phyloP scores from a whole-genome alignment of 2,797 vertebrate genomes.

The Harpagifer antarcticus region DNA sequence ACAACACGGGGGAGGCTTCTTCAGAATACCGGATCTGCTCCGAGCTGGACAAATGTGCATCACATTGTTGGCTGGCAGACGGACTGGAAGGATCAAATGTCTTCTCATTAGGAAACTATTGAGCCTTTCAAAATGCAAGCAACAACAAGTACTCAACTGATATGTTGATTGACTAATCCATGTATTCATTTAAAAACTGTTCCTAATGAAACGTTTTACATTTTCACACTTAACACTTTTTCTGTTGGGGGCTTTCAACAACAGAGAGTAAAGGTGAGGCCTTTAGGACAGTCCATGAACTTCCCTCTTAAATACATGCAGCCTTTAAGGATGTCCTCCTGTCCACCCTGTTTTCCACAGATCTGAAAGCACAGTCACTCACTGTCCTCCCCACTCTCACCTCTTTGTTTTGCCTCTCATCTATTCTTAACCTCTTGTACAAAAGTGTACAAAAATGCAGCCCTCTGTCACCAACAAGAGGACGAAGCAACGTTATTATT shows the following conservation, averaged over 20 bases:
- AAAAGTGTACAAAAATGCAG: slow-evolving; percentile 24
- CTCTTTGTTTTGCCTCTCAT: slow-evolving; percentile 53
- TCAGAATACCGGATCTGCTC: not conserved
- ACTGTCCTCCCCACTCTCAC: slow-evolving; percentile 63
- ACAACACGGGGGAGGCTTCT: slow-evolving; percentile 55
- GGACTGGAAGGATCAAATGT: slow-evolving; percentile 19
- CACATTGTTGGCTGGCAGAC: slow-evolving; percentile 33
- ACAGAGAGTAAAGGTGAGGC: slow-evolving; percentile 60
- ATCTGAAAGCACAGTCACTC: slow-evolving; percentile 69
- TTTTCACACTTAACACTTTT: not conserved
- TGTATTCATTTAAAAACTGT: not conserved
- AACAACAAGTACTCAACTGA: not conserved
- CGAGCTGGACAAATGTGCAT: slow-evolving; percentile 18
- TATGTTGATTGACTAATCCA: not conserved
- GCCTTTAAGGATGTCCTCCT: slow-evolving; percentile 75
- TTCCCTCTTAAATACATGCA: slow-evolving; percentile 64
- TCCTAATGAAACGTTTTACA: not conserved
- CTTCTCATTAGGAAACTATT: slow-evolving; percentile 3
- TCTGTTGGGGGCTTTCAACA: slow-evolving; percentile 22
- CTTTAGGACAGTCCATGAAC: slow-evolving; percentile 49
- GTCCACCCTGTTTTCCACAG: slow-evolving; percentile 75
- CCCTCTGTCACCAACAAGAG: not conserved
- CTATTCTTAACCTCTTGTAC: slow-evolving; percentile 74
- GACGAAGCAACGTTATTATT: not conserved
- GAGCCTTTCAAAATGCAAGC: not conserved